Evolutionary conservation across 1,140 invertebrate genomes (phyloP).

Genomic region (Apis laboriosa): DNA sequence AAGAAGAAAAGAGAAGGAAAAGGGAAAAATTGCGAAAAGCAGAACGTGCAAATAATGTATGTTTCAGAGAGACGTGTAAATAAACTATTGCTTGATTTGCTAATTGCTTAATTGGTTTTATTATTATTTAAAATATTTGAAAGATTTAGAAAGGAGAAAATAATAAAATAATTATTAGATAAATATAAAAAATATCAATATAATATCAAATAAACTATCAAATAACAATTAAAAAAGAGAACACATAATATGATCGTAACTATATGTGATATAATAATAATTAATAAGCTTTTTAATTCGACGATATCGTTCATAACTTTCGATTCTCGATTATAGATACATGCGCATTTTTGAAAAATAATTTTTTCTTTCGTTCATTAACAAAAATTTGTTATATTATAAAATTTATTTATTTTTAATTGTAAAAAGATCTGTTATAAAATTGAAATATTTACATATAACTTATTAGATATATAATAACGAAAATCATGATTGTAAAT

Average conservation of each 20-base stretch:
- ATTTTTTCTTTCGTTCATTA: neutral
- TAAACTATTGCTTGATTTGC: neutral
- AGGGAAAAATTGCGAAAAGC: neutral
- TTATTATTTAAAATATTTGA: neutral
- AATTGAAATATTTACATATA: neutral
- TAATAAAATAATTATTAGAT: neutral
- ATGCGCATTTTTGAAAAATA: neutral
- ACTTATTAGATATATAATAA: neutral
- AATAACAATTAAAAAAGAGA: neutral
- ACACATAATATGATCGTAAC: neutral
- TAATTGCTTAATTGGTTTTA: neutral
- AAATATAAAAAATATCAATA: neutral
- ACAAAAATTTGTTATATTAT: neutral
- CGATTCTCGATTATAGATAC: neutral
- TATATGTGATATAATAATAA: too few species aligned
- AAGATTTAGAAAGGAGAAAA: neutral
- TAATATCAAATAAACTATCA: neutral
- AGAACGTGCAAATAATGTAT: neutral
- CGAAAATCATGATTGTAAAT: neutral
- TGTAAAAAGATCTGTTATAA: neutral
- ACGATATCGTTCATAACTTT: neutral
- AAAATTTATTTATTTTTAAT: neutral
- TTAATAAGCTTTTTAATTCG: neutral
- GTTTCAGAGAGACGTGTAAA: slow-evolving; percentile 19
- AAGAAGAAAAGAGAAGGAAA: slow-evolving; percentile 1